Conservation (phyloP, 2,113 vertebrate species). For the Hippocampus mohnikei region DNA sequence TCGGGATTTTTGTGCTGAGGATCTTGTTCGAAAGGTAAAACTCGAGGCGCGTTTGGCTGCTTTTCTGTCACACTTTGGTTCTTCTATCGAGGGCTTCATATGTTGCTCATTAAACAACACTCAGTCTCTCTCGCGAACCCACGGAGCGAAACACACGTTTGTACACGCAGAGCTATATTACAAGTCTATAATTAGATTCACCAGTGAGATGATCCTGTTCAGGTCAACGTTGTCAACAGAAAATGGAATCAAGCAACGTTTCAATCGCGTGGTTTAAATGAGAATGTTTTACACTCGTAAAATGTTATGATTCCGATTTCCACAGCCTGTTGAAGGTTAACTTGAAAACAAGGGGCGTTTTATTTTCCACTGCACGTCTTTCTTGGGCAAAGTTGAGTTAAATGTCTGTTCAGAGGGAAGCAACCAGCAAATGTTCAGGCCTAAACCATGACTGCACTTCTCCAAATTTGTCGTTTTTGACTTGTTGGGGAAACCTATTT, state of each 20-base stretch:
- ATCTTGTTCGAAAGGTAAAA: slow-evolving; percentile 64
- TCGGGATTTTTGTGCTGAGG: slow-evolving; percentile 47
- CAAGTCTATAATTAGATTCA: slow-evolving; percentile 1
- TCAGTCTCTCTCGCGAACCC: background rate
- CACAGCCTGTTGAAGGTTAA: background rate
- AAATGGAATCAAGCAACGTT: background rate
- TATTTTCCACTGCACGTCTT: background rate
- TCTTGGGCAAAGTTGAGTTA: background rate
- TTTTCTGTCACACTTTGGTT: background rate
- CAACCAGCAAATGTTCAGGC: background rate
- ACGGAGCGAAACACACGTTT: background rate
- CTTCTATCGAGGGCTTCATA: background rate
- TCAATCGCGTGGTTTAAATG: background rate
- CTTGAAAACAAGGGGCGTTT: background rate
- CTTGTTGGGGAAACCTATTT: slow-evolving; percentile 6
- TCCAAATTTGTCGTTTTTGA: slow-evolving; percentile 21
- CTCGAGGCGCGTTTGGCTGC: background rate
- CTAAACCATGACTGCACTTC: slow-evolving; percentile 12
- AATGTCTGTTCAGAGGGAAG: background rate
- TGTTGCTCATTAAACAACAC: background rate
- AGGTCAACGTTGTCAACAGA: background rate
- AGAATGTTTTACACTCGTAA: too few species aligned
- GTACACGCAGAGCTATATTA: background rate
- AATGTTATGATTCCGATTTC: background rate
- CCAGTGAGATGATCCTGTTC: background rate